Evolutionary conservation across 2,797 vertebrate genomes (phyloP).

Genomic region (Saxicola maurus): DNA sequence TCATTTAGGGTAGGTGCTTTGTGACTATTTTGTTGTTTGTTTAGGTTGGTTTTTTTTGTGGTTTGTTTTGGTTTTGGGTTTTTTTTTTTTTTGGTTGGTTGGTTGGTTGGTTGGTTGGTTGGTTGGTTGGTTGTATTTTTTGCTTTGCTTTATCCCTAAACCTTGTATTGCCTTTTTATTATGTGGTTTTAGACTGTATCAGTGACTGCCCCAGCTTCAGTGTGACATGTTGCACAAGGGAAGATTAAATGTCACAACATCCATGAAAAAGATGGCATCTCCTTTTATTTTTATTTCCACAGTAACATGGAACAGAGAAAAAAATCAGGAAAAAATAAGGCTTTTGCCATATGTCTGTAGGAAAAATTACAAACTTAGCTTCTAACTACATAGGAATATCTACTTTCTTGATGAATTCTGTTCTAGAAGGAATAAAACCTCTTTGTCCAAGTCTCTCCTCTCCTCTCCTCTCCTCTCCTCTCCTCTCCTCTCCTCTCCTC

Average conservation of each 20-base stretch:
- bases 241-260: neutral
- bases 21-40: fast-evolving
- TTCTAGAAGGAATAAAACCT: neutral
- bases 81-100: too few relatives aligned
- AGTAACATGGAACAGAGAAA: neutral
- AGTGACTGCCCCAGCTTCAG: neutral
- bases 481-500: neutral
- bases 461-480: neutral
- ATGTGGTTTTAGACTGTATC: neutral
- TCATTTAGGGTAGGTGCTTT: fast-evolving
- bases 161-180: neutral
- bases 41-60: too few relatives aligned
- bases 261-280: neutral
- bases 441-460: neutral
- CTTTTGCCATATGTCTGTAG: too few relatives aligned
- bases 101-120: too few relatives aligned
- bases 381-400: neutral
- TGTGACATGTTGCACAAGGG: neutral
- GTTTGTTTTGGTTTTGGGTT: neutral
- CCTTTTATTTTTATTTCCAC: neutral
- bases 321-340: neutral
- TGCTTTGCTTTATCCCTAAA: neutral
- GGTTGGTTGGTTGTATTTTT: too few relatives aligned
- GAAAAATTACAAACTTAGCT: neutral
- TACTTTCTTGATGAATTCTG: neutral